Evolutionary conservation across 1,140 invertebrate species (phyloP), one percentile per base, ranked within the genome.

Genomic region (Lepidotrigona ventralis): DNA sequence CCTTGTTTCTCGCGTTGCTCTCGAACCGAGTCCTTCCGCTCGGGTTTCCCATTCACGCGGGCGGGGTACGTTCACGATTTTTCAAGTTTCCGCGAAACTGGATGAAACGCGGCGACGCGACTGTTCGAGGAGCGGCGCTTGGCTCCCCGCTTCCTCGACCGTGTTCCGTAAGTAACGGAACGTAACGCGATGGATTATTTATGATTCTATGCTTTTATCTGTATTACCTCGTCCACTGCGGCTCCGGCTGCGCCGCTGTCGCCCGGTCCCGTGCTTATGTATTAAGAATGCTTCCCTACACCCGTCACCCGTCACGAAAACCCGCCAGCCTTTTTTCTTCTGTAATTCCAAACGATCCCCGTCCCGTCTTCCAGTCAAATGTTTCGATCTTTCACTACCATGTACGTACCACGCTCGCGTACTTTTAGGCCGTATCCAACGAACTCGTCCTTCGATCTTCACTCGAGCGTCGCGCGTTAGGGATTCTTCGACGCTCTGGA

Each of bases 131-230:
- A 66, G 53, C 53, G 14, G 26, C 54, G 0, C 54, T 39, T 39
- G 39, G 39, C 39, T 39, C 39, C 39, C 39, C 39, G 39, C 39
- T 39, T 39, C 0, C 39, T 39, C 39, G 39, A 5, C 39, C 4
- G 39, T 39, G 39, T 6, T 46, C 39, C n/a, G 63, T 64, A 58
- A 54, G 63, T 56, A 75, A 81, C 64, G 51, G 19, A 68, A 33
- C 63, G 72, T 39, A 26, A 23, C 80, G 72, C 80, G 80, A 82
- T 83, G 74, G 81, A 83, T 83, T 83, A 83, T 83, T 83, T 83
- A 83, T 71, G 74, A 71, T 83, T 71, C 66, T n/a, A 78, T 78
- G 81, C 81, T 83, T 83, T 83, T 83, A 83, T 83, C 74, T 51
- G 81, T 83, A 83, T 83, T 83, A 78, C 81, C 71, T 51, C 54